These are phyloP conservation scores for Lasiurus cinereus DNA, from an alignment of 2,113 vertebrate genomes.

Conservation along the genomic window DNA sequence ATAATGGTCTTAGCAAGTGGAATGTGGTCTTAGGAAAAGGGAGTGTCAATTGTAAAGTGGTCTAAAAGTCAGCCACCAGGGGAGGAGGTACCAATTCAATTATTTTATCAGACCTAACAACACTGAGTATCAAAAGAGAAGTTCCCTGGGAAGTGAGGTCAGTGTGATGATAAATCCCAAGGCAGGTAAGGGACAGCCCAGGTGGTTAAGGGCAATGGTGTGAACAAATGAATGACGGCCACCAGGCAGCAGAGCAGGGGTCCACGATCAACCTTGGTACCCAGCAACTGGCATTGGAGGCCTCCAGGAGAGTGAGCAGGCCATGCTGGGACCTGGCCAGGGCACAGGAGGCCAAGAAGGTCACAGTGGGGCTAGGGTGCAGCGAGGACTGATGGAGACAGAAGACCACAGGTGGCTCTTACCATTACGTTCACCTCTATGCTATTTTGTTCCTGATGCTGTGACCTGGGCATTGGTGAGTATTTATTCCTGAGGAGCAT, in stretches of 20 bases:
- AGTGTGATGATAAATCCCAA: not conserved
- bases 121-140: not conserved
- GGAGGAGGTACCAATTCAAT: no score
- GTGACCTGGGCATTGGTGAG: not conserved
- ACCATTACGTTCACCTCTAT: not conserved
- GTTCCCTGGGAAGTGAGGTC: not conserved
- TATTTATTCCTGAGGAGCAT: not conserved
- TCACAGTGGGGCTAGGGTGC: not conserved
- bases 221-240: not conserved
- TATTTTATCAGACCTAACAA: no score
- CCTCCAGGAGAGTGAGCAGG: not conserved
- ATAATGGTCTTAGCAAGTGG: no score
- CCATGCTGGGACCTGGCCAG: no score
- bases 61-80: no score
- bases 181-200: not conserved
- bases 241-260: not conserved
- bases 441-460: not conserved
- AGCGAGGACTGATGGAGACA: no score
- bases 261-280: accelerated
- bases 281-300: not conserved
- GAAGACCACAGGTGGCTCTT: no score
- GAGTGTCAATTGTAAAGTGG: no score
- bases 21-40: no score
- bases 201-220: not conserved
- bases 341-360: not conserved